phyloP scores from a whole-genome alignment of 2,888 invertebrate species.

The Caenorhabditis sulstoni region DNA sequence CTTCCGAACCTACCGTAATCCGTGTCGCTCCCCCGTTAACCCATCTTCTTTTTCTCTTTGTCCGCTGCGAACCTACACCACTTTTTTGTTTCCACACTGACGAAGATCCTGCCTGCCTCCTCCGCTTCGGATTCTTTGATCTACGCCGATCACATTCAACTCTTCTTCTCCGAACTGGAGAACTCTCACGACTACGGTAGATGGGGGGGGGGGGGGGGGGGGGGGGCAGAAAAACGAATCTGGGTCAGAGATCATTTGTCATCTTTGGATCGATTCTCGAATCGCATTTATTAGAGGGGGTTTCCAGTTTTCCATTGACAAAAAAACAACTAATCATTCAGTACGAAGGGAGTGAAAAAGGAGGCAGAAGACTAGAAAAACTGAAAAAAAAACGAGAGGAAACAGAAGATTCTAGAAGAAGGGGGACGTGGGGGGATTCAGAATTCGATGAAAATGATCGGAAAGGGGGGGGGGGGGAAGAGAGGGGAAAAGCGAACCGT shows the following conservation, averaged over 20 bases:
- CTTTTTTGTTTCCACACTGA: no score
- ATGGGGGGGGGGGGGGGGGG: no score
- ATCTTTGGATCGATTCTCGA: background rate
- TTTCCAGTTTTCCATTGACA: background rate
- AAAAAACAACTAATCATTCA: background rate
- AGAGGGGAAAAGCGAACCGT: background rate
- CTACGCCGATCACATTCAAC: no score
- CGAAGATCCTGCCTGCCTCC: no score
- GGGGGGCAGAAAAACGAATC: background rate
- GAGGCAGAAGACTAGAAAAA: conserved; percentile 37
- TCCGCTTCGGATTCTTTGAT: no score
- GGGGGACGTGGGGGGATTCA: background rate
- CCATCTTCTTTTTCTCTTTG: no score
- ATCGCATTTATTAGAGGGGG: background rate
- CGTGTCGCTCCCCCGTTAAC: background rate
- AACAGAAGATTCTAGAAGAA: conserved; percentile 9
- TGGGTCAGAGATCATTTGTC: no score
- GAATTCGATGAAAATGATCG: conserved; percentile 8
- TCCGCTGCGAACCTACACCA: no score
- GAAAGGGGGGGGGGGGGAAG: conserved; percentile 10
- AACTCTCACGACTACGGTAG: conserved; percentile 8
- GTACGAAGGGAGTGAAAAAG: conserved; percentile 6
- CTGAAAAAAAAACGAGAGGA: conserved; percentile 17
- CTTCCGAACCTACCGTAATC: background rate
- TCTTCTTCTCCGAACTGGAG: background rate